A percentile compares a stretch with the other conserved stretches of the same genome.
Evolutionary conservation across 1,140 invertebrate species (phyloP).

Genomic region (Himalopsyche phryganea): DNA sequence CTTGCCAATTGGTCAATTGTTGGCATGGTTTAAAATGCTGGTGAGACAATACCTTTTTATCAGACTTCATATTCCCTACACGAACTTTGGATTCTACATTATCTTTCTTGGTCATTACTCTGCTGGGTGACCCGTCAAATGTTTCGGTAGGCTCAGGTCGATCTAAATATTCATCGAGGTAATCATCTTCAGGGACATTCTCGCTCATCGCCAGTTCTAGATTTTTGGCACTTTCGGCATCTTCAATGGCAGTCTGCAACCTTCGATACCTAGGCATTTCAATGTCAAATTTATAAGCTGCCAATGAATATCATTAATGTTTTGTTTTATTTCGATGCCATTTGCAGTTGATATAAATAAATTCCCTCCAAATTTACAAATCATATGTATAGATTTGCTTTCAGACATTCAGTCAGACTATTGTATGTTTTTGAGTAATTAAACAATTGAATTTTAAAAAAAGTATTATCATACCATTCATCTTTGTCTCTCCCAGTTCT

Average conservation of each 20-base stretch:
- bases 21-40: no score
- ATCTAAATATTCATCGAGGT: slow-evolving; percentile 4
- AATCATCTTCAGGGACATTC: slow-evolving; percentile 35
- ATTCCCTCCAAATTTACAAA: no score
- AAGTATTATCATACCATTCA: slow-evolving; percentile 50
- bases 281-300: neutral
- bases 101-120: slow-evolving; percentile 16
- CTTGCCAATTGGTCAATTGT: no score
- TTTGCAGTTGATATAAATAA: no score
- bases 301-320: neutral
- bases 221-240: slow-evolving; percentile 39
- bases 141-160: slow-evolving; percentile 3
- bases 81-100: slow-evolving; percentile 19
- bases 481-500: slow-evolving; percentile 49
- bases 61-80: slow-evolving; percentile 19
- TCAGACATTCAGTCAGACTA: no score
- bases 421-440: no score
- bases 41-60: slow-evolving; percentile 26
- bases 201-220: slow-evolving; percentile 37
- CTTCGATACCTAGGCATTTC: slow-evolving; percentile 42
- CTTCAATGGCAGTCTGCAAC: slow-evolving; percentile 40
- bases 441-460: no score
- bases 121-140: slow-evolving; percentile 2
- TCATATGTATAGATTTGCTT: no score
- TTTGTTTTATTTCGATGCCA: neutral